Evolutionary conservation across 2,797 vertebrate species (phyloP).

Genomic region (Paratrypauchen microcephalus): DNA sequence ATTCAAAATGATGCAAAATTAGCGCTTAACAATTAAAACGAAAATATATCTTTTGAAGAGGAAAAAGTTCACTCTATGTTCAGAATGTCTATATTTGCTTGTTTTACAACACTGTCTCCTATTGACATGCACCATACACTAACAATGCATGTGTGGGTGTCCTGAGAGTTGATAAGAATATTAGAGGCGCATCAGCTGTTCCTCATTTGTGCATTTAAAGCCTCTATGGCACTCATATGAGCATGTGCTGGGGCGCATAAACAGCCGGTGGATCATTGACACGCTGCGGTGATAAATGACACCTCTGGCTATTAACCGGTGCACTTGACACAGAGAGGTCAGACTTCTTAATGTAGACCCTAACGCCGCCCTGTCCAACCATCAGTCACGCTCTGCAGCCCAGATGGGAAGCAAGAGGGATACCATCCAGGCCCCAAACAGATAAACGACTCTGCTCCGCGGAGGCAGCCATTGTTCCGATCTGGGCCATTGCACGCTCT

Average conservation of each 20-base stretch:
- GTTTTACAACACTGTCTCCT: neutral
- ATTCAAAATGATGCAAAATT: too few relatives aligned
- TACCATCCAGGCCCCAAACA: slow-evolving; percentile 52
- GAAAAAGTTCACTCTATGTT: neutral
- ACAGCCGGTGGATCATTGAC: slow-evolving; percentile 32
- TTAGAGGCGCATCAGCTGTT: slow-evolving; percentile 10
- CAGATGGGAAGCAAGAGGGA: slow-evolving; percentile 59
- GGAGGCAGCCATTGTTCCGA: slow-evolving; percentile 60
- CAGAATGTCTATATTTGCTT: too few relatives aligned
- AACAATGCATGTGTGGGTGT: neutral
- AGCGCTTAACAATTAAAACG: too few relatives aligned
- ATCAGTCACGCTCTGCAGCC: slow-evolving; percentile 64
- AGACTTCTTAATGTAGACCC: slow-evolving; percentile 59
- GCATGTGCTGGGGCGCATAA: slow-evolving; percentile 24
- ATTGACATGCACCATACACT: neutral
- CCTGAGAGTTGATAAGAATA: slow-evolving; percentile 14
- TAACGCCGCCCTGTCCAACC: slow-evolving; percentile 30
- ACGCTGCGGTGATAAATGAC: slow-evolving; percentile 57
- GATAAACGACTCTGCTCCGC: slow-evolving; percentile 67
- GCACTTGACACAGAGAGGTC: slow-evolving; percentile 60
- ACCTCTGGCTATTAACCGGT: slow-evolving; percentile 59
- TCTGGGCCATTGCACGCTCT: slow-evolving; percentile 56
- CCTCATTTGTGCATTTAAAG: slow-evolving; percentile 14
- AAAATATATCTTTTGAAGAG: too few relatives aligned
- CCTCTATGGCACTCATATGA: neutral